These are phyloP conservation scores for Salvelinus sp. DNA, from an alignment of 2,113 vertebrate genomes.

Conservation along the genomic window DNA sequence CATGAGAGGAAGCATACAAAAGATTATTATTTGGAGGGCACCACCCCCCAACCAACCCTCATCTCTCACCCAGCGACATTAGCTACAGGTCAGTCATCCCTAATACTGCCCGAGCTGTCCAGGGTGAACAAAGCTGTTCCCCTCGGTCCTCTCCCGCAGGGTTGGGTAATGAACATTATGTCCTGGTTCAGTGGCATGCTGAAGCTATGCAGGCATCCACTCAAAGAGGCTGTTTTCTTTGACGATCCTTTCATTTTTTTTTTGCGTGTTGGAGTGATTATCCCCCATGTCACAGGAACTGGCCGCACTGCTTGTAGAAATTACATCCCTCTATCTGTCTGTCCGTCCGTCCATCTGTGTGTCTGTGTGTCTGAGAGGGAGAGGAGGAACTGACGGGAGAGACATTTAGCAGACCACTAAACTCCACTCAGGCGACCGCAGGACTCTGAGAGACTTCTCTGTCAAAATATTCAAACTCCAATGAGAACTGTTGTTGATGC, in stretches of 20 bases:
- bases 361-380: neutral
- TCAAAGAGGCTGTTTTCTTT: conserved; percentile 59
- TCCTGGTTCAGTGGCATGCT: conserved; percentile 68
- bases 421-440: no score
- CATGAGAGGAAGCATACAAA: conserved; percentile 66
- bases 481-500: no score
- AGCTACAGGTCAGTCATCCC: conserved; percentile 74
- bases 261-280: conserved; percentile 44
- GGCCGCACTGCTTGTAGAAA: neutral
- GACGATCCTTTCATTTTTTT: conserved; percentile 49
- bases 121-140: conserved; percentile 65
- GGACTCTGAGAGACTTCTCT: no score
- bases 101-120: conserved; percentile 62
- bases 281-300: conserved; percentile 41
- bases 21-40: conserved; percentile 66
- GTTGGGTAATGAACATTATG: conserved; percentile 77
- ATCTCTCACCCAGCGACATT: conserved; percentile 53
- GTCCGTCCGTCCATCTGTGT: neutral
- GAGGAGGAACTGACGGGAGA: neutral
- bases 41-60: conserved; percentile 19
- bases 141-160: conserved; percentile 50
- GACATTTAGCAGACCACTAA: no score
- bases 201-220: conserved; percentile 42
- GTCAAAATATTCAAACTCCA: no score
- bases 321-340: neutral